phyloP scores from a whole-genome alignment of 2,797 vertebrate genomes.

The Allobates femoralis region DNA sequence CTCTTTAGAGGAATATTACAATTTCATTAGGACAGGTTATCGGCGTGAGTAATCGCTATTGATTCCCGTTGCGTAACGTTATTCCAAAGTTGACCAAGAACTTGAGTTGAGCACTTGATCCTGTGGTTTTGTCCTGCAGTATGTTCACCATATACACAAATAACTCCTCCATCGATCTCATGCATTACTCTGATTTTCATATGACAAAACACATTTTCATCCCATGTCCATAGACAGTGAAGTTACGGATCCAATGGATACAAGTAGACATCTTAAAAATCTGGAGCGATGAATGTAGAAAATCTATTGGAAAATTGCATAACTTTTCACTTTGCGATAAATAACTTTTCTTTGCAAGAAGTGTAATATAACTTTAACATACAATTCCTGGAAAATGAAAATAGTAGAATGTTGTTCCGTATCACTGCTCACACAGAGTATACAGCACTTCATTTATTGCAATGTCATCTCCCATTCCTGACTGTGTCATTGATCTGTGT shows the following conservation, averaged over 20 bases:
- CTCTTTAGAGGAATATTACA: too few species aligned
- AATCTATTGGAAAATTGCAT: background rate
- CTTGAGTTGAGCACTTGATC: too few species aligned
- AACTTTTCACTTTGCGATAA: background rate
- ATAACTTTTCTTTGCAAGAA: background rate
- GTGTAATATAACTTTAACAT: background rate
- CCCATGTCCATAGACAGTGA: background rate
- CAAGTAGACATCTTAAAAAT: background rate
- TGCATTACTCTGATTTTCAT: too few species aligned
- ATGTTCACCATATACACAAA: too few species aligned
- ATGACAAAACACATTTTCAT: background rate
- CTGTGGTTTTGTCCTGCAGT: too few species aligned
- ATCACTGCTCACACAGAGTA: slow-evolving; percentile 10
- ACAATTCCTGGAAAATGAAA: slow-evolving; percentile 1
- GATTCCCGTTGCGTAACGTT: too few species aligned
- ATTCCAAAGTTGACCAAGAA: too few species aligned
- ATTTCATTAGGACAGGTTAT: too few species aligned
- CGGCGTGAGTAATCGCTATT: too few species aligned
- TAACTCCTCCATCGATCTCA: too few species aligned
- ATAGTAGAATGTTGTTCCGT: slow-evolving; percentile 1
- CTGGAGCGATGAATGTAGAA: background rate
- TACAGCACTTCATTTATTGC: slow-evolving; percentile 37
- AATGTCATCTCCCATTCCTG: slow-evolving; percentile 23
- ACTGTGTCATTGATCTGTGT: slow-evolving; percentile 46
- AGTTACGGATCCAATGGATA: background rate